Base-by-base conservation (phyloP, 1,140 invertebrate genomes). In the Cotesia typhae region DNA sequence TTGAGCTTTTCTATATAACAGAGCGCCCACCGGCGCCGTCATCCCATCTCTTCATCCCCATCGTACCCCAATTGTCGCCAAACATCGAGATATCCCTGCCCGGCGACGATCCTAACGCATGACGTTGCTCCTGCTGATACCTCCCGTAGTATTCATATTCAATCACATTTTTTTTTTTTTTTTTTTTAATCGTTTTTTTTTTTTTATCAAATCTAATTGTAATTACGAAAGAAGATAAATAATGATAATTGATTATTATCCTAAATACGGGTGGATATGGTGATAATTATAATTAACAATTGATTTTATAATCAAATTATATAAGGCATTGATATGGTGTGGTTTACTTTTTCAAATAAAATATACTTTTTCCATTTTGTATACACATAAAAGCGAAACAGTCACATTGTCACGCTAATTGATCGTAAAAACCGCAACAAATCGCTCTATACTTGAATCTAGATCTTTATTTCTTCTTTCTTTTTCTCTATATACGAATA, bases 101-200 rank as follows among this genome's bases (percentile, higher is more conserved):
- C 28, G 28, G 28, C 41, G 41, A 47, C 41, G 41, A 47, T 65
- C 36, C 36, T 70, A 70, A 76, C 70, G 70, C 72, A 76, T 74
- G 72, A 76, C 65, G 70, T 69, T 72, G 10, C 28, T 52, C 38
- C 36, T 57, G 12, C 52, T 47, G 41, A 47, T 47, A 47, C 41
- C 41, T 47, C 41, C 41, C 41, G 6, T 47, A 10, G 6, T 47
- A 10, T 10, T 47, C 41, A 47, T 47, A 47, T 35, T 41, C 20
- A 61, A 61, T 66, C 64, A n/a, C 14, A 20, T n/a, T 4, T 65
- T 65, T 41, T 12, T 65, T 4, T 65, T 65, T 41, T 12, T 65
- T 14, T 14, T 14, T 14, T 14, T 14, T 14, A 14, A 14, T 14
- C 14, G 4, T 65, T 41, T 65, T 41, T 7, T 12, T 65, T 41